Conservation (phyloP, 2,888 invertebrate species). For the Sinelater perroti region DNA sequence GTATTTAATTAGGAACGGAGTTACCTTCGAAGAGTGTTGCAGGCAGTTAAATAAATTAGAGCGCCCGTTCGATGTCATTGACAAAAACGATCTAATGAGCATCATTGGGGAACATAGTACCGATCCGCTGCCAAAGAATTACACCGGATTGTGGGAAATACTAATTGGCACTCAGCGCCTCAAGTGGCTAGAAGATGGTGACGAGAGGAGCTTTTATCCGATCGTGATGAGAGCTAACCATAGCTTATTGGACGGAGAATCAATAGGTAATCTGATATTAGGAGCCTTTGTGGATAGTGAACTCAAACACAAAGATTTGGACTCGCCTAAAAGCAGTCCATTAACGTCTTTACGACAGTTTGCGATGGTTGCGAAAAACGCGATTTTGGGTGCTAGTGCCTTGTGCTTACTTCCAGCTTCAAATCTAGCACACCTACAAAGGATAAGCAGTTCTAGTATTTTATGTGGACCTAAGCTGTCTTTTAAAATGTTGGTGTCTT, state of each 20-base stretch:
- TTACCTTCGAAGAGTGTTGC: not conserved
- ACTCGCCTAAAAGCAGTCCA: too few species aligned
- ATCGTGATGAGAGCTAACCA: constrained; percentile 66
- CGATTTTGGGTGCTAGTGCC: too few species aligned
- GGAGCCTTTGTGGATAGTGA: constrained; percentile 12
- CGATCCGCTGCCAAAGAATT: constrained; percentile 59
- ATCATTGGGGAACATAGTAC: constrained; percentile 46
- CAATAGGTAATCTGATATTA: constrained; percentile 61
- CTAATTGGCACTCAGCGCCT: constrained; percentile 55
- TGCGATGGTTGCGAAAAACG: too few species aligned
- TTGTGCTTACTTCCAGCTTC: not conserved
- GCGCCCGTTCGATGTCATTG: too few species aligned
- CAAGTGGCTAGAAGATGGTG: constrained; percentile 40
- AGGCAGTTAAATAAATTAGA: too few species aligned
- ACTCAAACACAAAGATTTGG: too few species aligned
- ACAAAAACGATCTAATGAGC: constrained; percentile 4
- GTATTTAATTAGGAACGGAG: too few species aligned
- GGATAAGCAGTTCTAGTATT: constrained; percentile 6
- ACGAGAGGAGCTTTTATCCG: constrained; percentile 45
- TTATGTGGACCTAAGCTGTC: constrained; percentile 5
- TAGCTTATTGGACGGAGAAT: constrained; percentile 65
- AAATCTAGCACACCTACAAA: not conserved
- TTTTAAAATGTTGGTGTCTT: constrained; percentile 1
- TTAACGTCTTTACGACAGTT: too few species aligned
- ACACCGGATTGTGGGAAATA: constrained; percentile 65